Base-by-base conservation (phyloP, 35 echinoderm and acorn worm species). In the Lytechinus variegatus region DNA sequence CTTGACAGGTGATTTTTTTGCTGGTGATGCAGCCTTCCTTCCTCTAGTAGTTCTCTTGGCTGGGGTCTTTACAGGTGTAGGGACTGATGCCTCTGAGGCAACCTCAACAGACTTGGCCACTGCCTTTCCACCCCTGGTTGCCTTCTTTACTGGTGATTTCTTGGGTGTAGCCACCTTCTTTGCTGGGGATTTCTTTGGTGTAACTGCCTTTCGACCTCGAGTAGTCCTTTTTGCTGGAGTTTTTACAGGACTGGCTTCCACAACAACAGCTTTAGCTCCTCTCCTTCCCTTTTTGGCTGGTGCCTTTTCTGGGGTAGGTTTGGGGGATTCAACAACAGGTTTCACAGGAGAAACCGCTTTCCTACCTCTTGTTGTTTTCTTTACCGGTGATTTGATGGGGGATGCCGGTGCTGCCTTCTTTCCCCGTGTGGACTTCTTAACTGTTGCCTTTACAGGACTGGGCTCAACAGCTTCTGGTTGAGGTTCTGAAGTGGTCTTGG, bases 361-460 rank as follows among this genome's bases (percentile, higher is more conserved):
- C 88, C 52, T 90, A 51, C 88, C 88, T 19, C 88, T 44, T 90
- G 88, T 90, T 29, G 92, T 55, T 27, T 55, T 54, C 27, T 54
- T 54, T n/a, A 94, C 57, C 6, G 92, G 72, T 9, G 86, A 33
- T 86, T 97, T 96, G 52, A 58, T 87, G 21, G 92, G 56, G 28
- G 90, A 54, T 86, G 88, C 94, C 2, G 33, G 33, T 44, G 33
- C 88, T 55, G 56, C 95, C 28, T 95, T 95, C 56, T 54, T 96
- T 55, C 97, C 96, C 56, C 97, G 79, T 12, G 94, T 94, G 61
- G 97, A 97, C 86, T 58, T 97, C 86, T 98, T 97, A 24, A 53
- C 95, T 52, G 97, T 92, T 5, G 97, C 95, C 52, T 93, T 91
- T 94, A 86, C 94, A 56, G 95, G 97, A 79, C 66, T 79, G 27